Percentiles rank a stretch among this genome's conserved stretches.
These are phyloP conservation scores for Phocides pigmalion DNA, from an alignment of 1,140 invertebrate species.

Conservation along the genomic window DNA sequence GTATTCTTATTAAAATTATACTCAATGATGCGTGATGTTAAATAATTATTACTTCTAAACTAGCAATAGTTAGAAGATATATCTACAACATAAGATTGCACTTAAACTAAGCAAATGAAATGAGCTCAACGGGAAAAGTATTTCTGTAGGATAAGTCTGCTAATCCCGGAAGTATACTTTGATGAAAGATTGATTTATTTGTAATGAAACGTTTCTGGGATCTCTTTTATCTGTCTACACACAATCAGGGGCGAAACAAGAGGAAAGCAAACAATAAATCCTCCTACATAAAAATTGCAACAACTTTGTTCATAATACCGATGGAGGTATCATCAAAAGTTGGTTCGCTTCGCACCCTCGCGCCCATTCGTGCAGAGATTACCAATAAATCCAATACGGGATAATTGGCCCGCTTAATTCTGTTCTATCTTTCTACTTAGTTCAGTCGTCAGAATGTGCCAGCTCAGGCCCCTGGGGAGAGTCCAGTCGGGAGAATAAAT, in stretches of 20 bases:
- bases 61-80: no score
- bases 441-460: conserved; percentile 83
- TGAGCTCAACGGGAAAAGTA: conserved; percentile 13
- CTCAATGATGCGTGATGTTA: no score
- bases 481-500: conserved; percentile 72
- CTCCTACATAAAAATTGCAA: conserved; percentile 81
- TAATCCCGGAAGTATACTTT: conserved; percentile 54
- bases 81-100: not conserved
- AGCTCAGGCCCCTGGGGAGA: conserved; percentile 77
- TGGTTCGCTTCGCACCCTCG: conserved; percentile 80
- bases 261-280: conserved; percentile 78
- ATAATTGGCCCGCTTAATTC: conserved; percentile 83
- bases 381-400: conserved; percentile 84
- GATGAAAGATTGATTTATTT: conserved; percentile 66
- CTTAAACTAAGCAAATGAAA: conserved; percentile 4
- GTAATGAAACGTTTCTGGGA: conserved; percentile 60
- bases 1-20: no score
- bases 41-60: no score
- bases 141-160: conserved; percentile 39
- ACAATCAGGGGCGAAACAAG: conserved; percentile 73
- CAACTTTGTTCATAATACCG: conserved; percentile 82
- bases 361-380: conserved; percentile 82
- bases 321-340: conserved; percentile 82
- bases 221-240: conserved; percentile 71
- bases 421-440: conserved; percentile 84